These are phyloP conservation scores for Campoletis sonorensis DNA, from an alignment of 1,140 invertebrate species.

Conservation along the genomic window DNA sequence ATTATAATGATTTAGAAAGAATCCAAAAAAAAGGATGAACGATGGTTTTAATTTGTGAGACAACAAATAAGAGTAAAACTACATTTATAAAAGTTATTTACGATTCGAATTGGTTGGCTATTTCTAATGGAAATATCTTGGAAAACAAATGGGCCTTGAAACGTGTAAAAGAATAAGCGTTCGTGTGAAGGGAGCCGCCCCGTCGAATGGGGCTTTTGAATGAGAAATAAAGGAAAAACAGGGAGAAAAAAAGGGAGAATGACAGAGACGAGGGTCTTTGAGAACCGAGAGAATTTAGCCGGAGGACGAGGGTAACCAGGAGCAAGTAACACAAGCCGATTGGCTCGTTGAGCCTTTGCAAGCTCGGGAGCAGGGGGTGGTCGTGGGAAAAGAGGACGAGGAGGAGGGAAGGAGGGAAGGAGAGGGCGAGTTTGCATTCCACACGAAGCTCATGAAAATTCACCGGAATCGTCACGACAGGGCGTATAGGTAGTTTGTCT, in stretches of 20 bases:
- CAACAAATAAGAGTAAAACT: too few species aligned
- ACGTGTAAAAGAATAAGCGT: too few species aligned
- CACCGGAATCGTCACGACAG: conserved; percentile 1
- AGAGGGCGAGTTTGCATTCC: neutral
- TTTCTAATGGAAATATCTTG: too few species aligned
- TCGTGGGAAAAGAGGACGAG: too few species aligned
- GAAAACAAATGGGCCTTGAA: too few species aligned
- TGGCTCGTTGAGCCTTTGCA: neutral
- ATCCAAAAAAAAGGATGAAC: too few species aligned
- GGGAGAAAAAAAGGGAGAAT: neutral
- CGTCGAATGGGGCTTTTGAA: neutral
- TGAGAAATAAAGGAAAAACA: neutral
- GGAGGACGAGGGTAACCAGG: neutral
- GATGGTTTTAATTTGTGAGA: too few species aligned
- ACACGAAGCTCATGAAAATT: neutral
- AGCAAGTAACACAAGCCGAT: conserved; percentile 7
- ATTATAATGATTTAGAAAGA: too few species aligned
- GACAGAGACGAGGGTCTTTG: conserved; percentile 2
- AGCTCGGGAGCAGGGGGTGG: neutral
- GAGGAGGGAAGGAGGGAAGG: neutral
- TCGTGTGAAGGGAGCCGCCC: too few species aligned
- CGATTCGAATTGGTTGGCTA: too few species aligned
- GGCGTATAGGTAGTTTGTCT: conserved; percentile 10
- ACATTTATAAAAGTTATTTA: too few species aligned
- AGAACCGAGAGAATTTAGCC: neutral